phyloP scores from a whole-genome alignment of 2,888 invertebrate genomes.

The Andrena fulva region DNA sequence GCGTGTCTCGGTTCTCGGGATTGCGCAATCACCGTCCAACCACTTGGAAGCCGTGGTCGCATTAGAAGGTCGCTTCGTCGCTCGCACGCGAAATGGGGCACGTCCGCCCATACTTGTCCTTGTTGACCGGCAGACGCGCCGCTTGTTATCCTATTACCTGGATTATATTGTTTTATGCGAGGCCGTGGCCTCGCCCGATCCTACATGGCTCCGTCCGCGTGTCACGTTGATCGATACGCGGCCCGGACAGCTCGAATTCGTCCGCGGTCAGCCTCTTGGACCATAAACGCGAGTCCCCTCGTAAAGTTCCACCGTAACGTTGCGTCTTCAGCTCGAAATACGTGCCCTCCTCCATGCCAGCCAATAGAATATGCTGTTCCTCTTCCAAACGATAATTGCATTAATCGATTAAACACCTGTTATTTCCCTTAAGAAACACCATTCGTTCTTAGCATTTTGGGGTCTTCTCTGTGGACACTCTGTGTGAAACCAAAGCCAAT shows the following conservation, averaged over 20 bases:
- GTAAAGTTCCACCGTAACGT: neutral
- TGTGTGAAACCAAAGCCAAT: too few species aligned
- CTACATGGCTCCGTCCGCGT: slow-evolving; percentile 38
- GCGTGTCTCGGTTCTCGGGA: slow-evolving; percentile 30
- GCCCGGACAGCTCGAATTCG: slow-evolving; percentile 6
- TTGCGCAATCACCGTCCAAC: slow-evolving; percentile 38
- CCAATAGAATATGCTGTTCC: neutral
- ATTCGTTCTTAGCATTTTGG: too few species aligned
- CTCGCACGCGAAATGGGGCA: slow-evolving; percentile 37
- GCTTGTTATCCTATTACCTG: slow-evolving; percentile 61
- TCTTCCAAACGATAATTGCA: too few species aligned
- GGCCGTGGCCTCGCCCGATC: slow-evolving; percentile 15
- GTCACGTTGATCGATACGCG: slow-evolving; percentile 45
- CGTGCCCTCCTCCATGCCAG: neutral
- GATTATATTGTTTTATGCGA: slow-evolving; percentile 62
- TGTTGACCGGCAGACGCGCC: slow-evolving; percentile 45
- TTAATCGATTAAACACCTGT: too few species aligned
- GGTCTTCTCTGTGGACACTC: too few species aligned
- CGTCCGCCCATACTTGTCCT: slow-evolving; percentile 44
- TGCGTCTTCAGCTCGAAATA: neutral
- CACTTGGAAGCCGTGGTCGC: slow-evolving; percentile 3
- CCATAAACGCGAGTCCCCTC: neutral
- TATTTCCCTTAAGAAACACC: too few species aligned
- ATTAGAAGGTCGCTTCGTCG: slow-evolving; percentile 4
- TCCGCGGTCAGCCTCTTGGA: neutral